Evolutionary conservation across 2,113 vertebrate species (phyloP), one percentile per base, ranked within the genome.

Genomic region (Hippoglossus stenolepis): DNA sequence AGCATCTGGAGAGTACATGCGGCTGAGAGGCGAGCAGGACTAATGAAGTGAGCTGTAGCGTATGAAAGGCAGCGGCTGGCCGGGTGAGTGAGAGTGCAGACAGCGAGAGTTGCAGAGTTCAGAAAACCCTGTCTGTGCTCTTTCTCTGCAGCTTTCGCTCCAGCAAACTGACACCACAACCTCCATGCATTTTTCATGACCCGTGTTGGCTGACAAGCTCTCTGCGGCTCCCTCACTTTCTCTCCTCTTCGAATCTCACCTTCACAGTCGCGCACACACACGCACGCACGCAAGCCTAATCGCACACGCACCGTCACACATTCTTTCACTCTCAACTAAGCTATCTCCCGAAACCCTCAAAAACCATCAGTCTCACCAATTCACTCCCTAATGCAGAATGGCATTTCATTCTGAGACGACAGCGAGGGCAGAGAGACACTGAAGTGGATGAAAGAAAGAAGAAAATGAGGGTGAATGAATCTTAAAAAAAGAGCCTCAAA

Each of bases 181-280:
- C 91, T 75, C 87, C 73, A 89, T 92, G 91, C 85, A 93, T 93
- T 89, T 90, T 90, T 91, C 89, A 91, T 93, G 85, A 87, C 77
- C 82, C 23, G 58, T 83, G 86, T 75, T 90, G 78, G 73, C 83
- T 90, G 88, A 88, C 83, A 77, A 85, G 80, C 84, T 86, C 82
- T 60, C 76, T 64, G 65, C 20, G 74, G 38, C 70, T 74, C 56
- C 9, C 54, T 64, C 21, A 12, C 74, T 82, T 51, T 79, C 69
- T 38, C 70, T 65, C 64, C 82, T 66, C 65, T 31, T 69, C 12
- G 20, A 68, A 65, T 85, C 68, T 79, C 72, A 71, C 76, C 60
- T 80, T 43, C 64, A 31, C 62, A 31, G 74, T 14, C 72, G 49
- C 49, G 51, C 74, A 62, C 73, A 57, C 49, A 63, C 63, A 60